Conservation (phyloP, 2,113 vertebrate species). For the pig (Sus scrofa) region DNA sequence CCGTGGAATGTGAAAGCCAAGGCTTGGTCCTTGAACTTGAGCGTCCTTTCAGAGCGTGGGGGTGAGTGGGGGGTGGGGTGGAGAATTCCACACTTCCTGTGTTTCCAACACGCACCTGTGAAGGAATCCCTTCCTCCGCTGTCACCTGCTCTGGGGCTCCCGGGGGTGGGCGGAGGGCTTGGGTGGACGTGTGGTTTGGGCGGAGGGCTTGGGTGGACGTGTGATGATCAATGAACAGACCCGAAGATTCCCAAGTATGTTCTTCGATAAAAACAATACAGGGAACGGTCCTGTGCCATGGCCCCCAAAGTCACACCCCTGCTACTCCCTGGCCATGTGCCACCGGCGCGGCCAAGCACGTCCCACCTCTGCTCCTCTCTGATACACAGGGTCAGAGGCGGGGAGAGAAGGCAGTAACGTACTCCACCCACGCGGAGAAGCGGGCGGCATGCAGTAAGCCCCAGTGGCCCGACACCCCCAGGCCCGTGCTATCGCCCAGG, state of each 20-base stretch:
- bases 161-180: rapidly evolving
- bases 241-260: neutral
- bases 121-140: neutral
- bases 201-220: rapidly evolving
- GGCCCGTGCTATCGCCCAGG: rapidly evolving
- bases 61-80: no score
- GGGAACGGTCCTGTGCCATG: rapidly evolving
- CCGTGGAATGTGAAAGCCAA: rapidly evolving
- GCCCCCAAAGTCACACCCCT: rapidly evolving
- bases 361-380: neutral
- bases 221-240: neutral
- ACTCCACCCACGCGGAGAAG: rapidly evolving
- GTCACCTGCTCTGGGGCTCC: neutral
- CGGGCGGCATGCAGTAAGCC: rapidly evolving
- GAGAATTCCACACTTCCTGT: neutral
- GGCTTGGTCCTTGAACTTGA: neutral
- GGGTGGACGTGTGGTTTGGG: neutral
- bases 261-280: no score
- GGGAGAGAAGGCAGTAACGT: rapidly evolving
- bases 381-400: neutral
- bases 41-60: rapidly evolving
- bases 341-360: rapidly evolving
- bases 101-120: neutral
- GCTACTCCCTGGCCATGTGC: rapidly evolving
- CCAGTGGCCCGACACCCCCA: neutral